Base-by-base conservation (phyloP, 2,797 vertebrate species). In the Arctocebus calabarensis region DNA sequence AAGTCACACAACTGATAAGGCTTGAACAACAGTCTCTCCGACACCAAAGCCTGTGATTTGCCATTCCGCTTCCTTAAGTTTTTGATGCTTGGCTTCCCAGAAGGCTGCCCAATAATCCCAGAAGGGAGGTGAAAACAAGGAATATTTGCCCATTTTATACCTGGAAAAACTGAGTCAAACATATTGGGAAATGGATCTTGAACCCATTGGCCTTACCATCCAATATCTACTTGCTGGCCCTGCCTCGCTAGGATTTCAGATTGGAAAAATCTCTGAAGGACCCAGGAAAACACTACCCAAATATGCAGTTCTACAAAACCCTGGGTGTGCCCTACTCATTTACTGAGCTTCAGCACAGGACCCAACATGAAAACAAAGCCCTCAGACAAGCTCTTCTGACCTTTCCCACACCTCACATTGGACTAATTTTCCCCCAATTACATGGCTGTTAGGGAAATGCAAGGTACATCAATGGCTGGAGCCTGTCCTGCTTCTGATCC, bases 371-470 rank as follows among this genome's bases (percentile, higher is more conserved):
- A 94, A 96, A 84, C 71, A 83, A 92, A 94, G 82, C 23, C 40
- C 59, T 79, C 66, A 73, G 90, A 87, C 79, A 94, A 45, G 17
- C 32, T 52, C 34, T 64, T 96, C 73, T 78, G 83, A 96, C 94
- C 83, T 89, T 84, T 81, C 25, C 29, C 7, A 62, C 55, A 90
- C 84, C 73, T 93, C 95, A 96, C 95, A 64, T 52, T 95, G 93
- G 71, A 96, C 77, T 90, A 84, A 91, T 96, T 97, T 96, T 87
- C 81, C 48, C 94, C 86, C 86, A 95, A 90, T 94, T 86, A 87
- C 81, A 95, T 0, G 68, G 95, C 16, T 92, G 29, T 97, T 90
- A 94, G n/a, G 55, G 75, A 70, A 95, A 73, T 29, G 19, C 71
- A n/a, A 23, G 57, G 37, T 55, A 84, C 45, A 74, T 43, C 70